Base-by-base conservation (phyloP, 2,113 vertebrate species). In the Edolisoma coerulescens region DNA sequence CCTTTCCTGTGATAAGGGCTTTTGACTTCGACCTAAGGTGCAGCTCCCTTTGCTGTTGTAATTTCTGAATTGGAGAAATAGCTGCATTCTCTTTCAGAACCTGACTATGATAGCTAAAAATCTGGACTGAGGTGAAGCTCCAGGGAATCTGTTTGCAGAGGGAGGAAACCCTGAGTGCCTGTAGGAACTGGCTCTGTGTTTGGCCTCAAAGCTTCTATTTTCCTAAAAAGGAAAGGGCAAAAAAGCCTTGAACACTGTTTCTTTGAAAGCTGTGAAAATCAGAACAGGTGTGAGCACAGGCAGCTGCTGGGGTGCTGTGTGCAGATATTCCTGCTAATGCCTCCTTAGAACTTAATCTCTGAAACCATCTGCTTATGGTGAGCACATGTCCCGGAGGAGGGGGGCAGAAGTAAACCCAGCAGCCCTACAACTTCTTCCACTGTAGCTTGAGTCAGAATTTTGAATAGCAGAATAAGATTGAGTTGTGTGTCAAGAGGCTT, bases 261-360 rank as follows among this genome's bases (percentile, higher is more conserved):
- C 97, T 97, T 97, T 97, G 96, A 97, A 97, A 97, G 91, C 95
- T 95, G 84, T 92, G 94, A 97, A 96, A 96, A 93, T 96, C 73
- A 63, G 87, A 97, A 97, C 97, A 97, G 97, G 97, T 97, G 97
- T 96, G 95, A 97, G 79, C 61, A 20, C 53, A 97, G 89, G 96
- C 97, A 97, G 97, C 97, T 97, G 97, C 95, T 3, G 35, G 90
- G 60, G 93, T 17, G 28, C 91, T 90, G 79, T 92, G 95, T 95
- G 95, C 87, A 92, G 95, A 96, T 97, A 97, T 93, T 96, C 90
- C 83, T 93, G 73, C 84, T 95, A 96, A 96, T 96, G 69, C 95
- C 71, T 97, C 89, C 90, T 97, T 96, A 96, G 96, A 97, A 97
- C 95, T 96, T 97, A 97, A 97, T 97, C 96, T 97, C 95, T 80